Conservation (phyloP, 2,113 vertebrate genomes). For the Phycodurus eques region DNA sequence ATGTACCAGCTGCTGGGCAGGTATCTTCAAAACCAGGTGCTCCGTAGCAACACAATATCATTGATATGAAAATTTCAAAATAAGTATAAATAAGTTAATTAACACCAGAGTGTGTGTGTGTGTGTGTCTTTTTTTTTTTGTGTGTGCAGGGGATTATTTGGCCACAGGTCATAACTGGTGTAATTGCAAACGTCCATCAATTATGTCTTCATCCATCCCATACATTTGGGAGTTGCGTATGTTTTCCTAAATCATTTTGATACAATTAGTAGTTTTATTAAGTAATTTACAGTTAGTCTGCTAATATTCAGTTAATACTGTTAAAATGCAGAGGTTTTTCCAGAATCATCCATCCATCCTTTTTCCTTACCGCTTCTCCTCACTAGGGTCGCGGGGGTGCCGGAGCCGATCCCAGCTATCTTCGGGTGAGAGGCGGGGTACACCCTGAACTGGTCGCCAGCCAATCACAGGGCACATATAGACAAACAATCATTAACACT, state of each 20-base stretch:
- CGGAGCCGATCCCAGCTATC: too few relatives aligned
- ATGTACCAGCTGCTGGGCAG: slow-evolving; percentile 84
- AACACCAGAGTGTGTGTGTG: neutral
- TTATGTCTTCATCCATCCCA: slow-evolving; percentile 77
- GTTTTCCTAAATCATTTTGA: slow-evolving; percentile 49
- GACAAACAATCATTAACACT: too few relatives aligned
- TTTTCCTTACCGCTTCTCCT: too few relatives aligned
- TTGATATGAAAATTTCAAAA: neutral
- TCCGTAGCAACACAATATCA: neutral
- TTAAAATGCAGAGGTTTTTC: neutral
- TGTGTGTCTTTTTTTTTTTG: slow-evolving; percentile 21
- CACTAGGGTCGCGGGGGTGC: too few relatives aligned
- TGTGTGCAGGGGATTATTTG: slow-evolving; percentile 87
- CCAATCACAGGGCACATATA: too few relatives aligned
- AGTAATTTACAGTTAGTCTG: neutral
- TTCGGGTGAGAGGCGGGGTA: too few relatives aligned
- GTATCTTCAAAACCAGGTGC: slow-evolving; percentile 90
- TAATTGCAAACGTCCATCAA: slow-evolving; percentile 83
- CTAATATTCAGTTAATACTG: neutral
- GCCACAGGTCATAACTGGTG: slow-evolving; percentile 85
- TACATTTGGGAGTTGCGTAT: slow-evolving; percentile 87
- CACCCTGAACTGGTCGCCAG: too few relatives aligned
- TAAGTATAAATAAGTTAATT: neutral
- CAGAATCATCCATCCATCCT: neutral
- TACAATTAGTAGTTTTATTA: neutral